Evolutionary conservation across 1,140 invertebrate genomes (phyloP).

Genomic region (Chironomus tepperi): DNA sequence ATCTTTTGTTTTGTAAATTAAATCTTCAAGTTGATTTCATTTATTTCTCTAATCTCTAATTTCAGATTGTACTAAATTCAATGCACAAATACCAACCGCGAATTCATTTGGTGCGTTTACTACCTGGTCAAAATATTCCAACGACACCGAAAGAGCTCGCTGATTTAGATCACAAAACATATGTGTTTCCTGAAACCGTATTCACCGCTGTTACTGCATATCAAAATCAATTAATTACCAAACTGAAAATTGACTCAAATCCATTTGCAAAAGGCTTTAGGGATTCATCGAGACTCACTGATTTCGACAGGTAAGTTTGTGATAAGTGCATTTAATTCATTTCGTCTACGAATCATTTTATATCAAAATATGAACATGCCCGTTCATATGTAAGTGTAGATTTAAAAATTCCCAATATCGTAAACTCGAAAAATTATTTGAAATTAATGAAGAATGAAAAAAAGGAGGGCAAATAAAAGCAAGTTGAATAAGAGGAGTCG

Average conservation of each 20-base stretch:
- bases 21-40: background rate
- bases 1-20: no score
- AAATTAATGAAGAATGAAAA: no score
- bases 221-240: slow-evolving; percentile 95
- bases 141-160: slow-evolving; percentile 73
- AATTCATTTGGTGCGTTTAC: slow-evolving; percentile 76
- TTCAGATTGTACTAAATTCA: slow-evolving; percentile 91
- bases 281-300: slow-evolving; percentile 86
- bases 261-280: slow-evolving; percentile 93
- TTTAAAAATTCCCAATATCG: no score
- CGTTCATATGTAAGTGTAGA: no score
- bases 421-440: no score
- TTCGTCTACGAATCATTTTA: no score
- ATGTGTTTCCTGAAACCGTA: slow-evolving; percentile 95
- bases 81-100: slow-evolving; percentile 98
- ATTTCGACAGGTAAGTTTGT: slow-evolving; percentile 64
- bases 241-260: slow-evolving; percentile 93
- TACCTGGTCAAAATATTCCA: slow-evolving; percentile 57
- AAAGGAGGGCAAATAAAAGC: no score
- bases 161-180: slow-evolving; percentile 79
- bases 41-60: no score
- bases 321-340: no score
- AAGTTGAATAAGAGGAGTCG: no score
- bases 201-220: slow-evolving; percentile 98
- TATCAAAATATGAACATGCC: no score